Base-by-base conservation (phyloP, 2,113 vertebrate species). In the Seriola rivoliana region DNA sequence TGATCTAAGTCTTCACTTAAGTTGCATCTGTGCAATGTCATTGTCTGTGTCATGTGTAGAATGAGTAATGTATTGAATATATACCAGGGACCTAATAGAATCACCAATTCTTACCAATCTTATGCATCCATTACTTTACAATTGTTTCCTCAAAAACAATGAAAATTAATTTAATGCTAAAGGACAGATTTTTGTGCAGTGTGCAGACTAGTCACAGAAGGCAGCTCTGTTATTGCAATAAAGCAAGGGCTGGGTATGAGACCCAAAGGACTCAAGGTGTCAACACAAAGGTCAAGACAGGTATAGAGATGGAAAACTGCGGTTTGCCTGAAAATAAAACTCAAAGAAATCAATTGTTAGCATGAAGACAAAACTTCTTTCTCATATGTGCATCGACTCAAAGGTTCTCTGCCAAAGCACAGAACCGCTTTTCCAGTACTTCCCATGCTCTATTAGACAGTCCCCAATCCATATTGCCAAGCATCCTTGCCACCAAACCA, bases 371-470 rank as follows among this genome's bases (percentile, higher is more conserved):
- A 75, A 52, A 75, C 29, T 16, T 46, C 32, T 2, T 25, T 69
- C 25, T 32, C 14, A 80, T 48, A 73, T 78, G 52, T 65, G 44
- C 54, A 19, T 90, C 38, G 60, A 63, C 19, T 57, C 23, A 48
- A 52, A 66, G 19, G 6, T 32, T 50, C 38, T 40, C 21, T 74
- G 78, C 78, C 85, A 79, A 85, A 88, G 85, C 44, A 62, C 29
- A 46, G 63, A 88, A 84, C 59, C 19, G 83, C 69, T 85, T 88
- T 88, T 88, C 85, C 85, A 92, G 73, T 25, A 36, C 76, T 75
- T 90, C 72, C 46, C 78, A 80, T 72, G 75, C 70, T 70, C 60
- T 78, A 87, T 84, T 92, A 69, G 52, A 79, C 65, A 73, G 64
- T 79, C 62, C 63, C 36, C 76, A 78, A 64, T 80, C 75, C 75